A percentile compares a stretch with the other conserved stretches of the same genome.
Evolutionary conservation across 37 sponge, comb jelly and placozoan genomes (phyloP).

Genomic region (Halichondria panicea): DNA sequence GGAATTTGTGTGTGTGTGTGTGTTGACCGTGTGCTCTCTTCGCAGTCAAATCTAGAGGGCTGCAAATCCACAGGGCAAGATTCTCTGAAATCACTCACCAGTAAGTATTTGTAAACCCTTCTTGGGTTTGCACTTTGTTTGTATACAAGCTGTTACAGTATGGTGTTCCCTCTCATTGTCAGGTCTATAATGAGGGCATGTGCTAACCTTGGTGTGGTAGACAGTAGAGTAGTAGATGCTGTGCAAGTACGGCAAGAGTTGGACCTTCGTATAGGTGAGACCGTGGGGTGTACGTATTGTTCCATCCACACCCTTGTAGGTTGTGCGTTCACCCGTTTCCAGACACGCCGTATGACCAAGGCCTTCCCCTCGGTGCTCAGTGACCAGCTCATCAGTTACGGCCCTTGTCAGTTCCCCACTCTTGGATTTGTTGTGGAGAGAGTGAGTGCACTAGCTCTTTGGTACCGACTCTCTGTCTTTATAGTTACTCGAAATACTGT

Average conservation of each 20-base stretch:
- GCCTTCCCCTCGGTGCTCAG: constrained; percentile 76
- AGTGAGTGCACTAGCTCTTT: constrained; percentile 20
- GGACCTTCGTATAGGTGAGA: constrained; percentile 91
- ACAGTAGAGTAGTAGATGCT: constrained; percentile 68
- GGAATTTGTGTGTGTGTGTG: background rate
- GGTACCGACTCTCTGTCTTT: background rate
- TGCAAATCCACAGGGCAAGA: constrained; percentile 91
- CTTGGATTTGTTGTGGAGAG: constrained; percentile 99
- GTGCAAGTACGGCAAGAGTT: constrained; percentile 91
- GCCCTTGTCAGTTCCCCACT: constrained; percentile 99
- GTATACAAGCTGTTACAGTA: background rate
- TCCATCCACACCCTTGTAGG: constrained; percentile 33
- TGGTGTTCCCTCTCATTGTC: too few species aligned
- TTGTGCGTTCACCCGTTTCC: constrained; percentile 97
- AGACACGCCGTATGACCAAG: constrained; percentile 78
- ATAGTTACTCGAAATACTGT: background rate
- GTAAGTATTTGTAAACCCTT: too few species aligned
- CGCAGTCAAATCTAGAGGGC: constrained; percentile 60
- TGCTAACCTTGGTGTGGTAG: constrained; percentile 58
- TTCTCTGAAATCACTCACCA: constrained; percentile 94
- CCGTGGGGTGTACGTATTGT: background rate
- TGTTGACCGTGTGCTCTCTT: constrained; percentile 1
- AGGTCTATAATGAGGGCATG: constrained; percentile 89
- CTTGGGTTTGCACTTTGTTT: background rate
- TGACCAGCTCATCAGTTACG: constrained; percentile 93